These are phyloP conservation scores for Myioborus miniatus DNA, from an alignment of 2,797 vertebrate species.

Conservation along the genomic window DNA sequence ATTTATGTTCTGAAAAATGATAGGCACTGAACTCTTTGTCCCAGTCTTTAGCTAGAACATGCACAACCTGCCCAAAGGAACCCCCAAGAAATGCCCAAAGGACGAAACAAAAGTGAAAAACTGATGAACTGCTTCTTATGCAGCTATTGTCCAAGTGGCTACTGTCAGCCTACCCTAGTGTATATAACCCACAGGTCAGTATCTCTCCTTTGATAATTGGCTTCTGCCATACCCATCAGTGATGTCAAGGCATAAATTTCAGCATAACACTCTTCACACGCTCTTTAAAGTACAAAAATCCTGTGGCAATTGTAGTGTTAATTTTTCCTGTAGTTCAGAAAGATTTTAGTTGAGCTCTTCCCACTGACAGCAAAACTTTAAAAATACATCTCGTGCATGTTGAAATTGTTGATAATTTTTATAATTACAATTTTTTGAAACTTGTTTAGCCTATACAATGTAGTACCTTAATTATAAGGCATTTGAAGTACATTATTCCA, in stretches of 20 bases:
- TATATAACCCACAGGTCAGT: neutral
- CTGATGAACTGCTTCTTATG: neutral
- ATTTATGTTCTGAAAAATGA: neutral
- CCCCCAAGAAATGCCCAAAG: neutral
- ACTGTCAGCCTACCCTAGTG: neutral
- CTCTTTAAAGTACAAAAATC: neutral
- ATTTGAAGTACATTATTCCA: neutral
- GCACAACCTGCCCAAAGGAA: neutral
- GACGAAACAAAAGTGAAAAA: neutral
- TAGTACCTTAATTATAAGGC: neutral
- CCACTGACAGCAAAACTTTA: neutral
- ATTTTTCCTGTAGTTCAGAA: neutral
- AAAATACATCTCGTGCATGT: neutral
- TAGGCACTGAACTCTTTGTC: neutral
- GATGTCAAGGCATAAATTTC: neutral
- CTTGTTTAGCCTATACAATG: neutral
- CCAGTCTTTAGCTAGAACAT: neutral
- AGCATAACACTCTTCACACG: neutral
- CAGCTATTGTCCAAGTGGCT: neutral
- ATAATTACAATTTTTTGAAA: neutral
- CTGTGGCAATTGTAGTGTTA: neutral
- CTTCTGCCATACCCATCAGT: neutral
- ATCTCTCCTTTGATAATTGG: neutral
- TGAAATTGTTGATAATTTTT: neutral
- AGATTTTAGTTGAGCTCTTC: neutral